A percentile compares a stretch with the other conserved stretches of the same genome.
Conservation (phyloP, 2,888 invertebrate species). For the Drosophila fungiperda region DNA sequence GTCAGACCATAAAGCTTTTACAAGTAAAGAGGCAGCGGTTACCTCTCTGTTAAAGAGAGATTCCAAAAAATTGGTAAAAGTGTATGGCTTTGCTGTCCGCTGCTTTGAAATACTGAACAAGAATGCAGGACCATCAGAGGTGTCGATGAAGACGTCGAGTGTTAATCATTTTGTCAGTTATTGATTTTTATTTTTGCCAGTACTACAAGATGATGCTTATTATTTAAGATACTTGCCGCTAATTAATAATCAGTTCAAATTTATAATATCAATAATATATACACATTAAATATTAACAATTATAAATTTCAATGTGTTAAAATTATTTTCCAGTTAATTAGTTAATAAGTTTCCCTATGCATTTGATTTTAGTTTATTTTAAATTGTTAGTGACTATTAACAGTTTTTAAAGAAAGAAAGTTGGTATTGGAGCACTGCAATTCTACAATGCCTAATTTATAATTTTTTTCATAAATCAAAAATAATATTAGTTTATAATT, state of each 20-base stretch:
- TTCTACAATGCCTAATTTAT: no score
- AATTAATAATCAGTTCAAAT: not conserved
- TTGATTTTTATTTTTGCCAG: not conserved
- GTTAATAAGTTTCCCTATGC: not conserved
- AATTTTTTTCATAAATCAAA: no score
- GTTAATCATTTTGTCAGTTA: not conserved
- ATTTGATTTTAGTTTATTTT: not conserved
- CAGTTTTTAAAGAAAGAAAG: not conserved
- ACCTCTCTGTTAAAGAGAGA: not conserved
- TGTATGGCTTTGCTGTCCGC: not conserved
- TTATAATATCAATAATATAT: not conserved
- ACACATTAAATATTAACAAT: not conserved
- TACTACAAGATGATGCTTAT: not conserved
- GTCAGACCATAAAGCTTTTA: not conserved
- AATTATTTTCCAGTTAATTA: not conserved
- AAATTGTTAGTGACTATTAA: not conserved
- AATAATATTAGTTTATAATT: no score
- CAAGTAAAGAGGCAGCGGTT: not conserved
- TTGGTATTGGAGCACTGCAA: not conserved
- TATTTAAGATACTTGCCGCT: not conserved
- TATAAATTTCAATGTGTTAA: not conserved
- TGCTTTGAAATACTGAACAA: not conserved
- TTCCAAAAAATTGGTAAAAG: not conserved
- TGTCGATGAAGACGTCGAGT: not conserved
- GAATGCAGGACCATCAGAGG: not conserved